Percentiles rank a stretch among this genome's conserved stretches.
Conservation (phyloP, 2,113 vertebrate genomes). For the Gadus macrocephalus region DNA sequence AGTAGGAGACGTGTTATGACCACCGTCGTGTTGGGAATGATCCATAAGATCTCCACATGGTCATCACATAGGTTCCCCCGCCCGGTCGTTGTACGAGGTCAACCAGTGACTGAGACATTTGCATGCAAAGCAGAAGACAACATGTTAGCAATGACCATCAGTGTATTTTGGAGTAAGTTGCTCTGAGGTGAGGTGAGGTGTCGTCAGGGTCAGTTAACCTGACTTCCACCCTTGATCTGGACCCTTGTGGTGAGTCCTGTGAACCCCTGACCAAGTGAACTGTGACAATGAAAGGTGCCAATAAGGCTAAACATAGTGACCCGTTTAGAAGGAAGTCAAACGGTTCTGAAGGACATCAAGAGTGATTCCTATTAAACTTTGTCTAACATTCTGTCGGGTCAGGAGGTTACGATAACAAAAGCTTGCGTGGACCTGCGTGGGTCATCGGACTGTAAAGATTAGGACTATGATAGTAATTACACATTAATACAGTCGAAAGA, state of each 20-base stretch:
- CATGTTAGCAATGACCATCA: constrained; percentile 32
- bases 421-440: too few relatives aligned
- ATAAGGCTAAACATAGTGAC: constrained; percentile 67
- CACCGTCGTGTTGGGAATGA: too few relatives aligned
- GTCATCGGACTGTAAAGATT: too few relatives aligned
- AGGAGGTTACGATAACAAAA: too few relatives aligned
- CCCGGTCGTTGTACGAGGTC: constrained; percentile 7
- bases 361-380: too few relatives aligned
- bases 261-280: constrained; percentile 79
- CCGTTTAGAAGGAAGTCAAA: constrained; percentile 55
- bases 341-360: not conserved
- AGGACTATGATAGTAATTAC: too few relatives aligned
- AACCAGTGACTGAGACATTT: constrained; percentile 24
- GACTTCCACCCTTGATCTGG: constrained; percentile 24
- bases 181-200: not conserved
- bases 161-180: constrained; percentile 28
- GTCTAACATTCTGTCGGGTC: too few relatives aligned
- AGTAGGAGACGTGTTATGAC: too few relatives aligned
- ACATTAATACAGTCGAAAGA: too few relatives aligned
- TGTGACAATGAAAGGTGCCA: constrained; percentile 66
- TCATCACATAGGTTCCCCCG: not conserved
- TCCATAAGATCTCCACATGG: not conserved
- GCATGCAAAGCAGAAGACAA: constrained; percentile 37
- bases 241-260: constrained; percentile 65
- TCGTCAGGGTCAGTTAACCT: constrained; percentile 7